phyloP scores from a whole-genome alignment of 2,888 invertebrate genomes.

The Cheilosia impressa region DNA sequence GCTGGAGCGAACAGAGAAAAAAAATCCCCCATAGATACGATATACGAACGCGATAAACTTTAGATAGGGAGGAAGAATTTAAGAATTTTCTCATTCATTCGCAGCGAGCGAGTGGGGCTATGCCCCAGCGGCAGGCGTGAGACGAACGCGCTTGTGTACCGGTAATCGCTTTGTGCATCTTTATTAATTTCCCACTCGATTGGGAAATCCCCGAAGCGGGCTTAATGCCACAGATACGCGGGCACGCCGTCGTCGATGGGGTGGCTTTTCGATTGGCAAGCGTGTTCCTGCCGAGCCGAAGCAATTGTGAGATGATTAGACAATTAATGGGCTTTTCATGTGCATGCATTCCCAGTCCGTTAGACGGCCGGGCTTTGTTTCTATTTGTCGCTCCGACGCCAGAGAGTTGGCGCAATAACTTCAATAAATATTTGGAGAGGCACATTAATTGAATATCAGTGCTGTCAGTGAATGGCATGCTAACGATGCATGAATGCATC shows the following conservation, averaged over 20 bases:
- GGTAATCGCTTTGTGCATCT: constrained; percentile 74
- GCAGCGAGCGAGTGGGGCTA: constrained; percentile 25
- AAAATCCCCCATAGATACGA: constrained; percentile 3
- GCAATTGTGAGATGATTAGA: constrained; percentile 70
- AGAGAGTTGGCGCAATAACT: constrained; percentile 43
- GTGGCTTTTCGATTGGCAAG: constrained; percentile 35
- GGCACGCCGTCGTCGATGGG: constrained; percentile 25
- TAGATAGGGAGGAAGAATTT: constrained; percentile 11
- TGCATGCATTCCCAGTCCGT: constrained; percentile 19
- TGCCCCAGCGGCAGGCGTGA: constrained; percentile 31
- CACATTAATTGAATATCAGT: constrained; percentile 59
- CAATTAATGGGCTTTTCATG: constrained; percentile 66
- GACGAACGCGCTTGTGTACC: constrained; percentile 58
- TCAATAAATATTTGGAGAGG: constrained; percentile 68
- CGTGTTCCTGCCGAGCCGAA: constrained; percentile 1
- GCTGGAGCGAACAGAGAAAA: constrained; percentile 20
- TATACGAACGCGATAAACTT: constrained; percentile 34
- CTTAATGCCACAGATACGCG: constrained; percentile 44
- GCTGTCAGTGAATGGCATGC: constrained; percentile 29
- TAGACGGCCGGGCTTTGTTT: constrained; percentile 12
- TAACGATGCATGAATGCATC: neutral
- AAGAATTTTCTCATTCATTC: constrained; percentile 16
- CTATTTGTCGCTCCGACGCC: constrained; percentile 4
- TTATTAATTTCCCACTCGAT: constrained; percentile 75
- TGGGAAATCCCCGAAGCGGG: constrained; percentile 69